Percentiles rank a stretch among this genome's conserved stretches.
These are phyloP conservation scores for Bubo scandiacus DNA, from an alignment of 2,113 vertebrate species.

Conservation along the genomic window DNA sequence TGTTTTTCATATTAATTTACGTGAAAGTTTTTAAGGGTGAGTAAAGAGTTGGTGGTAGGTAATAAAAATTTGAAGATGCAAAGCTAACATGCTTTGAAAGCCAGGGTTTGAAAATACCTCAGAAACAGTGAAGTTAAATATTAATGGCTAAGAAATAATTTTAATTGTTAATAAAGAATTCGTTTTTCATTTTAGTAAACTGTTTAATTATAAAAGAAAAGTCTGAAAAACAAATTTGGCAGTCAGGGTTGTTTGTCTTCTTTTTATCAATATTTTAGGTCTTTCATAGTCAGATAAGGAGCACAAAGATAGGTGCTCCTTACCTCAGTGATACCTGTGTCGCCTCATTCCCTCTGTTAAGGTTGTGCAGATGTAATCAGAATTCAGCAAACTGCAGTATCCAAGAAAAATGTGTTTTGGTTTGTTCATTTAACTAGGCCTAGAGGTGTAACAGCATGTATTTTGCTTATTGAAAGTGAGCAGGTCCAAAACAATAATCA, in stretches of 20 bases:
- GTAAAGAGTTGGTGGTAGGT: neutral
- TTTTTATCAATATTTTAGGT: neutral
- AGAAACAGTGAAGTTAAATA: neutral
- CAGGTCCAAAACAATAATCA: neutral
- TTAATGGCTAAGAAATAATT: neutral
- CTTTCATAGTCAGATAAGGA: neutral
- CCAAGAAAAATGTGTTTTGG: neutral
- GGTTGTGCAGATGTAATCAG: neutral
- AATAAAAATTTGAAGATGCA: neutral
- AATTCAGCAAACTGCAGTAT: neutral
- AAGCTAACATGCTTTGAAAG: neutral
- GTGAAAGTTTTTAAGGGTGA: neutral
- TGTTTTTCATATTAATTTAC: neutral
- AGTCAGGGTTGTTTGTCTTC: neutral
- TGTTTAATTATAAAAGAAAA: neutral
- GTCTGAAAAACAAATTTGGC: neutral
- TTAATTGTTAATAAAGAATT: neutral
- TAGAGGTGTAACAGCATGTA: neutral
- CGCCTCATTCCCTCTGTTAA: neutral
- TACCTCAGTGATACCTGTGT: neutral
- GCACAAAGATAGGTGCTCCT: neutral
- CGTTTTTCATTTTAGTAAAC: neutral
- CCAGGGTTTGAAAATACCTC: neutral
- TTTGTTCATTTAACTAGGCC: neutral
- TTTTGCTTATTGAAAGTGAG: neutral